These are phyloP conservation scores for Nasonia longicornis DNA, from an alignment of 1,140 invertebrate species.

Conservation along the genomic window DNA sequence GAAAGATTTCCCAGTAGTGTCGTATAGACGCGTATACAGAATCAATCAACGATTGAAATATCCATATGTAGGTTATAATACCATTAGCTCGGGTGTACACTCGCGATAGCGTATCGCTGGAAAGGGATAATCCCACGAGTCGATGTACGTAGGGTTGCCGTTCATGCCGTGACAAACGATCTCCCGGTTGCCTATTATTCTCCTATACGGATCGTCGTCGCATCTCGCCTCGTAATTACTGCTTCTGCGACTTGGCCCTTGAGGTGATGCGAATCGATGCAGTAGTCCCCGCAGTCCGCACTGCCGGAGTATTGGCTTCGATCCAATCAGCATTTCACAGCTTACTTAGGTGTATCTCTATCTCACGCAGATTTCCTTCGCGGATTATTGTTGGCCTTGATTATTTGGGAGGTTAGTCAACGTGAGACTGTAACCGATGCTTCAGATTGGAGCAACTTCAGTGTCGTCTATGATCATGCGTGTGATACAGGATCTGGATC, in stretches of 20 bases:
- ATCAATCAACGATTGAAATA: too few species aligned
- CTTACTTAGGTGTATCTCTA: too few species aligned
- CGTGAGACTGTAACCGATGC: too few species aligned
- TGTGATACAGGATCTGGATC: too few species aligned
- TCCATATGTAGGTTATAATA: slow-evolving; percentile 46
- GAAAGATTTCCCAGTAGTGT: too few species aligned
- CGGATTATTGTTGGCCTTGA: neutral
- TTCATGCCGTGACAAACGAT: slow-evolving; percentile 77
- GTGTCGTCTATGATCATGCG: too few species aligned
- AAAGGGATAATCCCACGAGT: slow-evolving; percentile 71
- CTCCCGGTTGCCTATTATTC: slow-evolving; percentile 72
- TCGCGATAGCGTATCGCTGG: slow-evolving; percentile 76
- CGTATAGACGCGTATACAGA: too few species aligned
- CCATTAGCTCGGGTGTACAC: slow-evolving; percentile 70
- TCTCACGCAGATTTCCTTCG: neutral
- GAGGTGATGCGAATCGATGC: neutral
- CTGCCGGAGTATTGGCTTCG: neutral
- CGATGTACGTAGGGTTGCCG: slow-evolving; percentile 72
- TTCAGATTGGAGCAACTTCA: too few species aligned
- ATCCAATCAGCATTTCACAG: too few species aligned
- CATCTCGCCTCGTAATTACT: neutral
- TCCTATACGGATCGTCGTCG: slow-evolving; percentile 18
- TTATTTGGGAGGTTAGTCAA: neutral
- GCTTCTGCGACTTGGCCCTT: neutral
- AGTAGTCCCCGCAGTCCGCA: neutral